These are phyloP conservation scores for Sebastiscus albofasciatus DNA, from an alignment of 2,797 vertebrate species.

Conservation along the genomic window DNA sequence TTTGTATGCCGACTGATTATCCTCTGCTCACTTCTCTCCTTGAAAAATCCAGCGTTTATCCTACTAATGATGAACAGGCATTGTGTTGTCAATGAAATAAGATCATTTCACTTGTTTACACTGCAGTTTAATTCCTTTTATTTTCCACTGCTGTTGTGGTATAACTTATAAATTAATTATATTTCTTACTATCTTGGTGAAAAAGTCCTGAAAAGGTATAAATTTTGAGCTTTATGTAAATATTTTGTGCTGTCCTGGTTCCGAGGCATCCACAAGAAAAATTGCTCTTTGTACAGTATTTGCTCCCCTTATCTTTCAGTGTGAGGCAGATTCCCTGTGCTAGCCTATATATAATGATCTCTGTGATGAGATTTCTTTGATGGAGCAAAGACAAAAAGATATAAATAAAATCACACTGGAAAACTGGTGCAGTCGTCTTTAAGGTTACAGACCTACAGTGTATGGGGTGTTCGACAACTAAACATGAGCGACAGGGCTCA, in stretches of 20 bases:
- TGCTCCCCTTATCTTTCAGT: neutral
- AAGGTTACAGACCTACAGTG: neutral
- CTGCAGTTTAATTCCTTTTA: neutral
- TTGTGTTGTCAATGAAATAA: neutral
- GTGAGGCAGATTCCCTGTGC: neutral
- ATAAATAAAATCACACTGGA: constrained; percentile 9
- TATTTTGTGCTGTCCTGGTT: neutral
- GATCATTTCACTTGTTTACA: neutral
- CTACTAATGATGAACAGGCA: neutral
- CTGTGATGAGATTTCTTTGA: constrained; percentile 22
- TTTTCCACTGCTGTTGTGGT: no score
- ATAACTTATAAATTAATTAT: neutral
- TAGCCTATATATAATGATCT: constrained; percentile 30
- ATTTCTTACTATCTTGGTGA: neutral
- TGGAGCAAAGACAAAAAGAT: constrained; percentile 15
- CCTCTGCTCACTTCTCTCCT: neutral
- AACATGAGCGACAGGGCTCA: neutral
- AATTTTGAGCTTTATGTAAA: neutral
- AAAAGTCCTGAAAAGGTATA: neutral
- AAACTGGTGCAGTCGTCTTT: neutral
- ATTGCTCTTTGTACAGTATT: neutral
- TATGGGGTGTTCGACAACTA: neutral
- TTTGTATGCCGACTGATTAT: neutral
- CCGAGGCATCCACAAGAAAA: neutral
- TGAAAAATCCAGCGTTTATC: neutral